Evolutionary conservation across 2,797 vertebrate species (phyloP).

Genomic region (Anguilla pacifica): DNA sequence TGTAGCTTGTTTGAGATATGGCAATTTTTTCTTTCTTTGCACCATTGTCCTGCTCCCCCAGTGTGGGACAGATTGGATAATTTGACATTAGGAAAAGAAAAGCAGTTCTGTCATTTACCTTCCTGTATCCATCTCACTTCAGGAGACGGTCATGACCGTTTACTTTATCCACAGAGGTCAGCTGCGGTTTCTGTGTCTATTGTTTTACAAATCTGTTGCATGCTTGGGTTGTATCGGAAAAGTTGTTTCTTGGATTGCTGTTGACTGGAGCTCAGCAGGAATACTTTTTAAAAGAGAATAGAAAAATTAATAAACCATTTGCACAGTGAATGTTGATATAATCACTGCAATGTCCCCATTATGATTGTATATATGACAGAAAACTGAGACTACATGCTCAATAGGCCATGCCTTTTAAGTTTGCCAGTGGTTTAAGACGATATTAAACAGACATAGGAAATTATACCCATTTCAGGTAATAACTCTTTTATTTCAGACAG

Average conservation of each 20-base stretch:
- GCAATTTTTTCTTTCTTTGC: background rate
- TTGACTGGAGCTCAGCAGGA: background rate
- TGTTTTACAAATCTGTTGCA: background rate
- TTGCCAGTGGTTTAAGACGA: background rate
- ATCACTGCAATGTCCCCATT: background rate
- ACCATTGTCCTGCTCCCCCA: background rate
- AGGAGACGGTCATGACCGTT: background rate
- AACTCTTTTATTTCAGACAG: background rate
- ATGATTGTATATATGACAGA: background rate
- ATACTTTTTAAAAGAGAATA: background rate
- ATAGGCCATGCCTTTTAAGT: background rate
- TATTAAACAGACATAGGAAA: background rate
- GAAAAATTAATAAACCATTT: background rate
- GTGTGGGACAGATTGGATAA: background rate
- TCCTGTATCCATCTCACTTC: background rate
- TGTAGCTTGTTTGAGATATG: background rate
- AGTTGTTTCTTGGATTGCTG: background rate
- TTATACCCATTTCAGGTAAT: background rate
- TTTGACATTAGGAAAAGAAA: background rate
- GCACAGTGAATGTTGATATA: background rate
- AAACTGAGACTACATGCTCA: background rate
- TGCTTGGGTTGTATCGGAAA: background rate
- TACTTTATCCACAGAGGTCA: background rate
- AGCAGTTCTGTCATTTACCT: background rate
- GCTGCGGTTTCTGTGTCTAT: background rate